Percentiles rank a stretch among this genome's conserved stretches.
Evolutionary conservation across 2,113 vertebrate genomes (phyloP).

Genomic region (Lethenteron reissneri): DNA sequence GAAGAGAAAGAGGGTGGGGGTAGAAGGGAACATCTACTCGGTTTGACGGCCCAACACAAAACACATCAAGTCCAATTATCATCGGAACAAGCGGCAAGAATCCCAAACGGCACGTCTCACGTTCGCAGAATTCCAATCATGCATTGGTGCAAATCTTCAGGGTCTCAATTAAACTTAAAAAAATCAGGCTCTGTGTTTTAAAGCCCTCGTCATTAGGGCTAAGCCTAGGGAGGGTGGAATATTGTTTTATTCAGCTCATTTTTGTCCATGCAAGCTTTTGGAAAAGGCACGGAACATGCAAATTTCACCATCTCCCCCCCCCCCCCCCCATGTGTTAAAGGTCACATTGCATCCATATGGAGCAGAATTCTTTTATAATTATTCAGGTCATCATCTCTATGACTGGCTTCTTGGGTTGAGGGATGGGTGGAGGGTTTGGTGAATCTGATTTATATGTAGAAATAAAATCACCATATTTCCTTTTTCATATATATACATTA

Average conservation of each 20-base stretch:
- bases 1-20: background rate
- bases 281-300: slow-evolving; percentile 1
- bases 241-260: slow-evolving; percentile 3
- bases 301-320: background rate
- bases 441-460: slow-evolving; percentile 6
- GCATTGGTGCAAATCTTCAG: slow-evolving; percentile 2
- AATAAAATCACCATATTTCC: slow-evolving; percentile 3
- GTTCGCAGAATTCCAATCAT: slow-evolving; percentile 5
- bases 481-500: background rate
- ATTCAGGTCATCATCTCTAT: slow-evolving; percentile 7
- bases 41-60: slow-evolving; percentile 6
- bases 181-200: slow-evolving; percentile 2
- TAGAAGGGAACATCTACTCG: slow-evolving; percentile 4
- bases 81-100: slow-evolving; percentile 3
- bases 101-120: slow-evolving; percentile 3
- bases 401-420: background rate
- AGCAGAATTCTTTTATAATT: slow-evolving; percentile 1
- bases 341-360: slow-evolving; percentile 5
- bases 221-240: slow-evolving; percentile 3
- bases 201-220: slow-evolving; percentile 5
- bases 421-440: background rate
- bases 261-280: background rate
- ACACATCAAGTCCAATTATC: slow-evolving; percentile 7
- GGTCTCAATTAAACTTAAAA: slow-evolving; percentile 6
- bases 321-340: background rate